These are phyloP conservation scores for Mus minutoides DNA, from an alignment of 2,797 vertebrate genomes.

Conservation along the genomic window DNA sequence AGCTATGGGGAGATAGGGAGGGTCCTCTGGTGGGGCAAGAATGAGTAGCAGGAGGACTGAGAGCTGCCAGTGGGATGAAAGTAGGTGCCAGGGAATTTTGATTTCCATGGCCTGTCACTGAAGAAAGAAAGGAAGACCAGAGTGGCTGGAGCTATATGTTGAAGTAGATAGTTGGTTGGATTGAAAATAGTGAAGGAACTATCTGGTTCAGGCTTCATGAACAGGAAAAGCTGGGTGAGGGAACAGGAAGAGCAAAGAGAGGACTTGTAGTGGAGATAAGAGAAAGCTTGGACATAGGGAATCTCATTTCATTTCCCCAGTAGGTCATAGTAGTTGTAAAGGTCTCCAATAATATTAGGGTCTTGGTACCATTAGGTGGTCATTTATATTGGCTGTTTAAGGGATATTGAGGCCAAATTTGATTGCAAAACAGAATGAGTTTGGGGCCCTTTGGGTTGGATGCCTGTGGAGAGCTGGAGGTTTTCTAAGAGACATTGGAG, in stretches of 20 bases:
- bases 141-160: neutral
- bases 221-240: too few species aligned
- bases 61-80: too few species aligned
- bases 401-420: neutral
- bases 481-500: neutral
- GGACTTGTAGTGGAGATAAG: too few species aligned
- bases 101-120: neutral
- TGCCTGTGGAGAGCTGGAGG: too few species aligned
- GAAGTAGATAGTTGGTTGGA: neutral
- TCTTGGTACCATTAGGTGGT: neutral
- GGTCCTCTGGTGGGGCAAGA: neutral
- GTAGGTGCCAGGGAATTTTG: neutral
- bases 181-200: neutral
- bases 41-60: neutral
- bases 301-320: neutral
- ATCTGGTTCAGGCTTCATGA: neutral
- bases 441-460: neutral
- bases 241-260: too few species aligned
- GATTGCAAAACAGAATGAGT: neutral
- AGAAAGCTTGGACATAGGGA: neutral
- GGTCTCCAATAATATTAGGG: neutral
- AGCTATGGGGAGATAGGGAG: neutral
- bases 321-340: neutral
- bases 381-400: neutral
- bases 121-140: neutral